phyloP scores from a whole-genome alignment of 1,140 invertebrate species.

The Drosophila murphyi region DNA sequence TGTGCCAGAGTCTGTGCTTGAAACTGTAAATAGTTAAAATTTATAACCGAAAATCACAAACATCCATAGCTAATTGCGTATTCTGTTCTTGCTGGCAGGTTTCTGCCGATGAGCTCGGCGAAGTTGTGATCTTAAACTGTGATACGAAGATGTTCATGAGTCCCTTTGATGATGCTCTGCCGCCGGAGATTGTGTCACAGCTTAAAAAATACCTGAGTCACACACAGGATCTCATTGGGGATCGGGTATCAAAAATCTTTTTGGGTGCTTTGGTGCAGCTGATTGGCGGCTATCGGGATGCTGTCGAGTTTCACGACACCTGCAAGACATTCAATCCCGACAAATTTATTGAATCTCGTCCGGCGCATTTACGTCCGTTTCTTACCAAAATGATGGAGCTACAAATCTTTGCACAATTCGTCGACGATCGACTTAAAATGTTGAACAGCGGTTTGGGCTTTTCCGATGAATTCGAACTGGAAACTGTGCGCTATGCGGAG shows the following conservation, averaged over 20 bases:
- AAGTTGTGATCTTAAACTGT: conserved; percentile 96
- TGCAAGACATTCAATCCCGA: conserved; percentile 94
- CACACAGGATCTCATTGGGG: conserved; percentile 88
- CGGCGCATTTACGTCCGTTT: conserved; percentile 93
- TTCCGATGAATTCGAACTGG: conserved; percentile 97
- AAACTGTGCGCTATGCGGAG: conserved; percentile 93
- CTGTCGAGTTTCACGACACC: conserved; percentile 90
- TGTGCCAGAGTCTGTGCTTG: conserved; percentile 92
- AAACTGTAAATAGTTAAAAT: conserved; percentile 83
- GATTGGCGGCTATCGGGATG: conserved; percentile 97
- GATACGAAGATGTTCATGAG: conserved; percentile 93
- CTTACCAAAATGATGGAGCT: conserved; percentile 95
- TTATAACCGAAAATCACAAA: conserved; percentile 3
- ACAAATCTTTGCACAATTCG: conserved; percentile 98
- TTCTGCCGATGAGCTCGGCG: conserved; percentile 91
- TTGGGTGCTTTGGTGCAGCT: conserved; percentile 94
- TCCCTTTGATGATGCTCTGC: conserved; percentile 95
- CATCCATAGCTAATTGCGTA: background rate
- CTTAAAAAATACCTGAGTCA: conserved; percentile 87
- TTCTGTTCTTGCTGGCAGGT: conserved; percentile 87
- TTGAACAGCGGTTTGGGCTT: conserved; percentile 95
- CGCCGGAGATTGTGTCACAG: conserved; percentile 90
- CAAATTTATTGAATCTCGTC: conserved; percentile 94
- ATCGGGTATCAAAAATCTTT: conserved; percentile 96
- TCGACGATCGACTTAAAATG: conserved; percentile 95